Evolutionary conservation across 2,113 vertebrate genomes (phyloP), one percentile per base, ranked within the genome.

Genomic region (Butastur rufipennis): DNA sequence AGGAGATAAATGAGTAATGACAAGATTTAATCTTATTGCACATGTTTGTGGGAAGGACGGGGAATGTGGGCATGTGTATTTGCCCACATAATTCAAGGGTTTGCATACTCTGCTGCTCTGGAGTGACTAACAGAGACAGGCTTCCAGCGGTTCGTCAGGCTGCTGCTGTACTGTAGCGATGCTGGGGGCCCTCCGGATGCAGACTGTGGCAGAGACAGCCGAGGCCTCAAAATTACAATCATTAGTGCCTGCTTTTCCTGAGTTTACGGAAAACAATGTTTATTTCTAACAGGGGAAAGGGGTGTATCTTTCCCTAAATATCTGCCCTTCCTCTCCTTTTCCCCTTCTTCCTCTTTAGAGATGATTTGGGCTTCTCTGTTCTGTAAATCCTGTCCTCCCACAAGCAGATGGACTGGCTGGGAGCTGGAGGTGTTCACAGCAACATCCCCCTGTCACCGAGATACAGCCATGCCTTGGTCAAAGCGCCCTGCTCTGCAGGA

Each of bases 121-220:
- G 48, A 48, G 32, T 34, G 32, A 50, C 86, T 32, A 16, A 61
- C 48, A 50, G 78, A 63, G 42, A 34, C 20, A 40, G 11, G n/a
- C 10, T 53, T 75, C 50, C 84, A 86, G 45, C 1, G 3, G 45
- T 55, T 45, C 10, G 3, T 15, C 40, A 53, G 40, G 25, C 53
- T 52, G 56, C 56, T 26, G 47, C 63, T 53, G 40, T 16, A 11
- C 11, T 7, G 0, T 8, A 52, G 62, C 0, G 1, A 5, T 55
- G 61, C 48, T 56, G 56, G 22, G 22, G 23, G 27, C 26, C 34
- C 67, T 58, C 16, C 0, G 1, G 31, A 36, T 42, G 42, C 40
- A 27, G 53, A 11, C 8, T 38, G 71, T 16, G 58, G 10, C 50
- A 58, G 27, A 34, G 29, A 48, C 40, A 62, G n/a, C 29, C 6